Percentiles rank a stretch among this genome's conserved stretches.
Conservation (phyloP, 2,888 invertebrate genomes). For the Rhagophthalmus giganteus region DNA sequence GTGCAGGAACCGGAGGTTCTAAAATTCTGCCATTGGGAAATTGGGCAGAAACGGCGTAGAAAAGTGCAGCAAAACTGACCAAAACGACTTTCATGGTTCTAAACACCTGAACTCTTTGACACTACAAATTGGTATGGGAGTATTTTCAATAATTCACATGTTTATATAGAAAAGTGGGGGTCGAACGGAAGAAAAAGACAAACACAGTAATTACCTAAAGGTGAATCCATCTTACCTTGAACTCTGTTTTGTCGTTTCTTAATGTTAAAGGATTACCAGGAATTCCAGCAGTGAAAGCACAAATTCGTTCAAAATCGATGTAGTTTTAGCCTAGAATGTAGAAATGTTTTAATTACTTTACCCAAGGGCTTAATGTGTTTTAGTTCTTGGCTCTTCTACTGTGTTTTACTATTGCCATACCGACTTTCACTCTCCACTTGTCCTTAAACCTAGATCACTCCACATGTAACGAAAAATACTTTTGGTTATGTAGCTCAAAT, state of each 20-base stretch:
- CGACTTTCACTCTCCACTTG: conserved; percentile 31
- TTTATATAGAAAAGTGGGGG: conserved; percentile 42
- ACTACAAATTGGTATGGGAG: conserved; percentile 8
- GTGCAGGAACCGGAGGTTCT: conserved; percentile 75
- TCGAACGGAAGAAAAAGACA: conserved; percentile 33
- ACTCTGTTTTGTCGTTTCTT: conserved; percentile 35
- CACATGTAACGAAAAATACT: conserved; percentile 24
- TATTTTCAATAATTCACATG: conserved; percentile 23
- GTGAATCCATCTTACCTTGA: conserved; percentile 41
- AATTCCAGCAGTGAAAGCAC: conserved; percentile 37
- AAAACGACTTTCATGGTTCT: conserved; percentile 21
- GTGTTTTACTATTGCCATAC: conserved; percentile 30
- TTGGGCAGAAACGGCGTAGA: conserved; percentile 64
- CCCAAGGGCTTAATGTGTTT: conserved; percentile 12
- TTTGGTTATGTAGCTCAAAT: conserved; percentile 23
- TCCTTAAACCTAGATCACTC: conserved; percentile 22
- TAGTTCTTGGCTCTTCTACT: conserved; percentile 3
- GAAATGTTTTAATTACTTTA: conserved; percentile 5
- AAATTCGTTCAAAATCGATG: no score
- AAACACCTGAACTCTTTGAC: not conserved
- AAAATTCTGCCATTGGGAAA: conserved; percentile 77
- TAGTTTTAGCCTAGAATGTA: no score
- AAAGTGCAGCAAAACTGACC: conserved; percentile 51
- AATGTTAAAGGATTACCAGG: conserved; percentile 23
- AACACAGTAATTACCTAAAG: conserved; percentile 34